These are phyloP conservation scores for Xenotilapia caudafasciata DNA, from an alignment of 2,113 vertebrate genomes.

Conservation along the genomic window DNA sequence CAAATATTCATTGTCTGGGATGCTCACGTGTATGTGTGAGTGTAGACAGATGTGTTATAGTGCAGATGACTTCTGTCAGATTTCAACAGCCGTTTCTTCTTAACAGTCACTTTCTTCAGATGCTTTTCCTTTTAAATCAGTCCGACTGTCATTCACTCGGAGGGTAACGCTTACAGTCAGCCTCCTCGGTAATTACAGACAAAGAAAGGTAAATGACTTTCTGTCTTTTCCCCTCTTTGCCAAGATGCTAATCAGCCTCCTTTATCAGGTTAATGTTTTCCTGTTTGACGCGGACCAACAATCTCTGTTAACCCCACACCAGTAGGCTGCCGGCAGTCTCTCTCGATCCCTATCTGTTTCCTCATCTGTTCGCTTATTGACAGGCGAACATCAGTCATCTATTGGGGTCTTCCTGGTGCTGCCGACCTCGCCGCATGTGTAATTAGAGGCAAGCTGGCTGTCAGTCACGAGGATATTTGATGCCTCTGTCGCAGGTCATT, in stretches of 20 bases:
- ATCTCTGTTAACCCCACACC: not conserved
- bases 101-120: not conserved
- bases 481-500: conserved; percentile 24
- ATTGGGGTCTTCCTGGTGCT: not conserved
- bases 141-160: conserved; percentile 10
- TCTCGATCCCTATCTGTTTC: not conserved
- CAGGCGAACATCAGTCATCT: conserved; percentile 12
- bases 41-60: not conserved
- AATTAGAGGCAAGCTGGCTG: conserved; percentile 30
- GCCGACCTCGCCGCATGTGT: not conserved
- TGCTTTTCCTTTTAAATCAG: conserved; percentile 31
- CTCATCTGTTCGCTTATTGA: not conserved
- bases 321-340: not conserved
- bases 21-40: not conserved
- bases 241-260: conserved; percentile 28
- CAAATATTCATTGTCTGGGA: not conserved
- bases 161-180: not conserved
- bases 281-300: conserved; percentile 5
- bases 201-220: conserved; percentile 21
- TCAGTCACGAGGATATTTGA: conserved; percentile 53
- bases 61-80: not conserved
- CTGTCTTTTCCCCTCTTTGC: not conserved
- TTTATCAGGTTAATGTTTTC: conserved; percentile 42
- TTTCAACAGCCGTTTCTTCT: not conserved
- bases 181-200: conserved; percentile 32